phyloP scores from a whole-genome alignment of 2,888 invertebrate genomes.

The Synanthedon andrenaeformis region DNA sequence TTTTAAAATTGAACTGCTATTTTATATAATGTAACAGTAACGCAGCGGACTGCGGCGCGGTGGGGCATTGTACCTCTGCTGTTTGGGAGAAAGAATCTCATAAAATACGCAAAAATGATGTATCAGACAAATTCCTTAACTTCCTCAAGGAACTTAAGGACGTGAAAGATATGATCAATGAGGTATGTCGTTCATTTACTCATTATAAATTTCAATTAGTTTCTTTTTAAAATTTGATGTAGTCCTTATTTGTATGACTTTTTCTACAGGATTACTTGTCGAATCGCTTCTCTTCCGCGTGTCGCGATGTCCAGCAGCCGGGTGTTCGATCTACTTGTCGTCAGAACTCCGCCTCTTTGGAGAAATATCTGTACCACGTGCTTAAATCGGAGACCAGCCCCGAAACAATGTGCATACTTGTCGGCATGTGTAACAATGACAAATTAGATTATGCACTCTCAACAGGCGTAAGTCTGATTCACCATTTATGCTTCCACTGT shows the following conservation, averaged over 20 bases:
- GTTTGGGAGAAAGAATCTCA: conserved; percentile 80
- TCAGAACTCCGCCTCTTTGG: conserved; percentile 66
- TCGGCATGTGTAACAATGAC: conserved; percentile 85
- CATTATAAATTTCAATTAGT: neutral
- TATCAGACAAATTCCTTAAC: conserved; percentile 78
- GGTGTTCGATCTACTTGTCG: conserved; percentile 77
- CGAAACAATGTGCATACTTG: conserved; percentile 84
- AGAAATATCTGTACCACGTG: conserved; percentile 84
- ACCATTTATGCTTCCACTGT: no score
- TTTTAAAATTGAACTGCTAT: neutral
- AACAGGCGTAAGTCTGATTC: conserved; percentile 37
- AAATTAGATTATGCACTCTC: conserved; percentile 74
- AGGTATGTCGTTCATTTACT: conserved; percentile 23
- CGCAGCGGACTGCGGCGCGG: conserved; percentile 82
- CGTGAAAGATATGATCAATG: conserved; percentile 49
- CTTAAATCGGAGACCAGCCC: conserved; percentile 87
- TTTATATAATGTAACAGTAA: conserved; percentile 54
- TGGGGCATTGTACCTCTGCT: conserved; percentile 83
- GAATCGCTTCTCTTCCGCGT: conserved; percentile 84
- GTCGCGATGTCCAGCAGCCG: conserved; percentile 78
- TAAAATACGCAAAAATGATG: conserved; percentile 75
- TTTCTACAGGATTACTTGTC: conserved; percentile 77
- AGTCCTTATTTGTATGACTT: no score
- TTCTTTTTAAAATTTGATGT: neutral
- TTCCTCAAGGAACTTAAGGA: conserved; percentile 53